These are phyloP conservation scores for Sylvietta virens DNA, from an alignment of 2,113 vertebrate species.

Conservation along the genomic window DNA sequence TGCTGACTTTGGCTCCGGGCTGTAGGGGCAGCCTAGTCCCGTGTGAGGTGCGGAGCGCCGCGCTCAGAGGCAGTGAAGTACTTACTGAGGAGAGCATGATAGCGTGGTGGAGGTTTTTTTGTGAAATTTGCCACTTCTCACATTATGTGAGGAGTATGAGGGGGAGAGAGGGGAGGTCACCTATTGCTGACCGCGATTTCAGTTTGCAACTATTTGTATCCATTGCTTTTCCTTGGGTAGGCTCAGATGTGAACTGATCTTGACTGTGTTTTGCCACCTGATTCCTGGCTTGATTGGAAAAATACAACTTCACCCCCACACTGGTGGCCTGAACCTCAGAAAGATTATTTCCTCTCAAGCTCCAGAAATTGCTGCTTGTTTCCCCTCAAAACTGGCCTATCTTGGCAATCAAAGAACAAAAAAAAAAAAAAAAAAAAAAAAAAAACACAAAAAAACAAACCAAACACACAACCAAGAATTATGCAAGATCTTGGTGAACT, in stretches of 20 bases:
- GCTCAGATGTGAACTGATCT: neutral
- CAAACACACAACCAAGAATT: neutral
- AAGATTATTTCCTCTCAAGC: neutral
- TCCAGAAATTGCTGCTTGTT: neutral
- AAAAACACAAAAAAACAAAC: neutral
- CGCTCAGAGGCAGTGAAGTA: neutral
- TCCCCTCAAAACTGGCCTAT: neutral
- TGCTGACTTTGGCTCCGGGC: neutral
- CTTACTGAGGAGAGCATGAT: neutral
- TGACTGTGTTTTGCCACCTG: neutral
- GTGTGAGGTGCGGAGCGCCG: fast-evolving
- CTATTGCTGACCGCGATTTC: neutral
- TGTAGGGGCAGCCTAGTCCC: neutral
- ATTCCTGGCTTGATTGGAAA: neutral
- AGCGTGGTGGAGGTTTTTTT: neutral
- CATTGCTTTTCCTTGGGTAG: neutral
- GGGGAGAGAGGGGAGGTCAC: neutral
- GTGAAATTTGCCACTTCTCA: neutral
- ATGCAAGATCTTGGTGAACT: neutral
- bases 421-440: neutral
- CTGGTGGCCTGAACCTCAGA: neutral
- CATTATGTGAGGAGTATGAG: neutral
- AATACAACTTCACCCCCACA: neutral
- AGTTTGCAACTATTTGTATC: neutral
- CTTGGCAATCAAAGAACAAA: neutral